Conservation (phyloP, 2,113 vertebrate genomes). For the Alexandromys fortis region DNA sequence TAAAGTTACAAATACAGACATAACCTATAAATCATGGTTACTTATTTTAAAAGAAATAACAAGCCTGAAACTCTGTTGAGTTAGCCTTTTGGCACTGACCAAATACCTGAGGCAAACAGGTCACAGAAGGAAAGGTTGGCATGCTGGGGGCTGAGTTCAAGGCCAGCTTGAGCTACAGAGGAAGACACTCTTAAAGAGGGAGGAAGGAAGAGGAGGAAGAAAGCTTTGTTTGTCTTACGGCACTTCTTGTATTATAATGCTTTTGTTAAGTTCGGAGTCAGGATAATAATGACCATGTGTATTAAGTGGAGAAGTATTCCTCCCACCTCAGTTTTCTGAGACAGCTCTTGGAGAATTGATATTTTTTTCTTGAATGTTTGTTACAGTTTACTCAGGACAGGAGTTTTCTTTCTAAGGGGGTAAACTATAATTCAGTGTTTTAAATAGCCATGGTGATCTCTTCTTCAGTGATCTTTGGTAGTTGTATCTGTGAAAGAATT, state of each 20-base stretch:
- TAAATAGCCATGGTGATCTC: neutral
- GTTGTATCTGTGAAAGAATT: neutral
- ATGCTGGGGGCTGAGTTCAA: neutral
- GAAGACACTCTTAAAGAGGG: too few relatives aligned
- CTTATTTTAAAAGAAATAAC: constrained; percentile 5
- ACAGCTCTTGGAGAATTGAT: neutral
- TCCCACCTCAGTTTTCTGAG: neutral
- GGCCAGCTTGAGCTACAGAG: neutral
- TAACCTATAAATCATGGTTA: neutral
- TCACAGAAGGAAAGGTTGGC: neutral
- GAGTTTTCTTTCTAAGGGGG: too few relatives aligned
- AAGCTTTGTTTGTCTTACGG: neutral
- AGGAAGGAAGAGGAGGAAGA: too few relatives aligned
- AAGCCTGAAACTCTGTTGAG: neutral
- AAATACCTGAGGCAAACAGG: neutral
- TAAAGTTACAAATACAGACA: neutral
- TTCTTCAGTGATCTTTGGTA: neutral
- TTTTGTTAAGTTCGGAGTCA: neutral
- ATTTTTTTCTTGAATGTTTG: neutral
- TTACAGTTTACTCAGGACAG: neutral
- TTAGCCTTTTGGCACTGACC: neutral
- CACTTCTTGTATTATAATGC: neutral
- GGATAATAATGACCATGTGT: neutral
- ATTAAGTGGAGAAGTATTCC: neutral
- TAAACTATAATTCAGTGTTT: neutral